A percentile compares a stretch with the other conserved stretches of the same genome.
These are phyloP conservation scores for zebrafish (Danio rerio) DNA, from an alignment of 2,113 vertebrate species.

Conservation along the genomic window DNA sequence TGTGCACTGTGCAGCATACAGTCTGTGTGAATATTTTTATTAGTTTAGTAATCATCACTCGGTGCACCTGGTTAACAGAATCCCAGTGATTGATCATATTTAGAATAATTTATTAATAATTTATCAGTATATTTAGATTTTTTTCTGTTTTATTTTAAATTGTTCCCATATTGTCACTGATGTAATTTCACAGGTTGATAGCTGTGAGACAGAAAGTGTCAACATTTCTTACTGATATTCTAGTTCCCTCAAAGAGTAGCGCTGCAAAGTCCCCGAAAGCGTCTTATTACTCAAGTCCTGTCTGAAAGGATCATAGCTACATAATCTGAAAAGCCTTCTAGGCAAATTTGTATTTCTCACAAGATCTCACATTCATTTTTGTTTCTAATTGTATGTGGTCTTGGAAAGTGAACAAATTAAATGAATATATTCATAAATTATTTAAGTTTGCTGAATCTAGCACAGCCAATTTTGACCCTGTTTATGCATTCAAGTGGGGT, in stretches of 20 bases:
- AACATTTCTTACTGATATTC: neutral
- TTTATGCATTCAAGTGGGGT: neutral
- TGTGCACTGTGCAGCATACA: too few relatives aligned
- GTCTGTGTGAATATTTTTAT: too few relatives aligned
- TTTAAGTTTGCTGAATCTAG: neutral
- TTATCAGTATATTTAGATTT: too few relatives aligned
- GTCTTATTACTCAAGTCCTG: neutral
- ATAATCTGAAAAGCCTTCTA: neutral
- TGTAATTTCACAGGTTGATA: too few relatives aligned
- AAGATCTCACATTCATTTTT: neutral
- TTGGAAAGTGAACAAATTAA: neutral
- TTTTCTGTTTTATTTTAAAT: too few relatives aligned
- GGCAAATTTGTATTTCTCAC: slow-evolving; percentile 1
- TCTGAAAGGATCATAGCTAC: slow-evolving; percentile 4
- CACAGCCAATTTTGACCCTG: neutral
- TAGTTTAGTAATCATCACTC: too few relatives aligned
- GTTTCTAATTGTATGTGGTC: neutral
- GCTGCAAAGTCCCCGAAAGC: neutral
- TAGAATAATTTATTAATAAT: too few relatives aligned
- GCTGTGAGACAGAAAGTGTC: neutral
- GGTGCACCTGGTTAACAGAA: too few relatives aligned
- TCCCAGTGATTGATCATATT: too few relatives aligned
- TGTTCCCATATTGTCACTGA: too few relatives aligned
- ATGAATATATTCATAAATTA: neutral
- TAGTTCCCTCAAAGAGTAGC: neutral